Base-by-base conservation (phyloP, 2,888 invertebrate species). In the Spodoptera picta region DNA sequence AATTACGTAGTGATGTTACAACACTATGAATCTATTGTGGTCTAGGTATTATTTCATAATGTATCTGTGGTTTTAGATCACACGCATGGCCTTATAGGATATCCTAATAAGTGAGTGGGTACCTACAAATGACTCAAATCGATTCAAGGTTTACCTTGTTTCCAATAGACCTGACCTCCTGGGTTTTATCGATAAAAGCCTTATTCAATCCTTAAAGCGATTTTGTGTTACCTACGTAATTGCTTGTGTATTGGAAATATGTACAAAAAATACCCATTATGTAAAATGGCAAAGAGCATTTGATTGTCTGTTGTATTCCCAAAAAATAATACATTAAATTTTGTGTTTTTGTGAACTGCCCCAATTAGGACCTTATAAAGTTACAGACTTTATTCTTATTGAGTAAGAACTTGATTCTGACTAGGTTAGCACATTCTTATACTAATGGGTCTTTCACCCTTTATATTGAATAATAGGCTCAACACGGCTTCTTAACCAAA, bases 81-180 rank as follows among this genome's bases (percentile, higher is more conserved):
- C 27, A 7, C 46, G 50, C 44, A 53, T 44, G 51, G 27, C n/a
- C 6, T 23, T 43, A 19, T 49, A 49, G 31, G 45, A 42, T 47
- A 44, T 23, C 46, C 54, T 27, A 44, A 51, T 66, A 60, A 10
- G 49, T n/a, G 36, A 36, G 36, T 36, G 36, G 36, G 9, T 36
- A 36, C 36, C 36, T 36, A 44, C 12, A 19, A 42, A 43, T 61
- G 47, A 55, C 14, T 52, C 47, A 55, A 67, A 41, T 27, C 14
- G 11, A 14, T 47, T 36, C 61, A 67, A 67, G 67, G 67, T 56
- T 67, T 41, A 61, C 67, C 67, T 67, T 52, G 61, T 19, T 50
- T 54, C 24, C 14, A 42, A 11, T 45, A 49, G 14, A 23, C 54
- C 9, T 65, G 46, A 44, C 45, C 44, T 50, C 50, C 49, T 41